These are phyloP conservation scores for Sus scrofa DNA, from an alignment of 2,113 vertebrate genomes.

Conservation along the genomic window DNA sequence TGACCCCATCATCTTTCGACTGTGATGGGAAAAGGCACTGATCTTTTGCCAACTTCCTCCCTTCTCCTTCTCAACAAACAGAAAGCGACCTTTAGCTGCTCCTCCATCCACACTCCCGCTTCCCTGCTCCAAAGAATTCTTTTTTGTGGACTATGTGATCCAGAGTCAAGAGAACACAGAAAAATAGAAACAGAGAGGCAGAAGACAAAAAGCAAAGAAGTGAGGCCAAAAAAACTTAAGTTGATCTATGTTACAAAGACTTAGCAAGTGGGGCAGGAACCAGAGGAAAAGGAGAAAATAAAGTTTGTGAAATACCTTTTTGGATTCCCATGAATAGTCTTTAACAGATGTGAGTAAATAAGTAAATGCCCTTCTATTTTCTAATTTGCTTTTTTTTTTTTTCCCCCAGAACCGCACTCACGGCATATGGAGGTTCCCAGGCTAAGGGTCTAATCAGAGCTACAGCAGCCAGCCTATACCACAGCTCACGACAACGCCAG, in stretches of 20 bases:
- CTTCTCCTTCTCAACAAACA: background rate
- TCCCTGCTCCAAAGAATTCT: background rate
- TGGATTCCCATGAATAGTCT: background rate
- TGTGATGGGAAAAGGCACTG: background rate
- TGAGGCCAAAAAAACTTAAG: background rate
- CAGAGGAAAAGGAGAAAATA: background rate
- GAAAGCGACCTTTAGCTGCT: background rate
- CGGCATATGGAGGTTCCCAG: too few relatives aligned
- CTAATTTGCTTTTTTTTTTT: too few relatives aligned
- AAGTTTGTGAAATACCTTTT: background rate
- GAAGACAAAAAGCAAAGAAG: constrained; percentile 17
- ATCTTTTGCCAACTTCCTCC: background rate
- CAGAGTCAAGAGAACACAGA: constrained; percentile 4
- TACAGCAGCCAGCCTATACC: too few relatives aligned
- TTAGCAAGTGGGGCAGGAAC: background rate
- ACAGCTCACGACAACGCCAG: too few relatives aligned
- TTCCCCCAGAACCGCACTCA: too few relatives aligned
- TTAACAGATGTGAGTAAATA: background rate
- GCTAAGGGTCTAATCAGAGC: too few relatives aligned
- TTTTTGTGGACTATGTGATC: background rate
- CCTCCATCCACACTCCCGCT: background rate
- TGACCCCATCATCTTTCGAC: background rate
- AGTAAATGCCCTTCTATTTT: background rate
- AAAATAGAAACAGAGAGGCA: background rate
- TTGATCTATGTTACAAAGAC: background rate